A percentile compares a stretch with the other conserved stretches of the same genome.
These are phyloP conservation scores for Hassar affinis DNA, from an alignment of 2,113 vertebrate species.

Conservation along the genomic window DNA sequence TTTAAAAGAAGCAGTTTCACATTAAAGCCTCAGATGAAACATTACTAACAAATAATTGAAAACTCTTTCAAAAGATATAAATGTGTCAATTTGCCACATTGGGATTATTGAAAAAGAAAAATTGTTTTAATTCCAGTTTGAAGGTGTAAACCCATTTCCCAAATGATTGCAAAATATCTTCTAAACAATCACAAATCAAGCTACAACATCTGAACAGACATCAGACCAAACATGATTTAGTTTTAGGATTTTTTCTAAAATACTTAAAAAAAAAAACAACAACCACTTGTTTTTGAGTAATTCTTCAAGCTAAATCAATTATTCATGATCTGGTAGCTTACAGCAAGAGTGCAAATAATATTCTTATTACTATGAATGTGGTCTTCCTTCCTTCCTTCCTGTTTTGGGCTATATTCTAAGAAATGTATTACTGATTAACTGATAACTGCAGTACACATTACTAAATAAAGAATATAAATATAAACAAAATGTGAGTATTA, in stretches of 20 bases:
- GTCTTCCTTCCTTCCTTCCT: background rate
- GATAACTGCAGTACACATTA: background rate
- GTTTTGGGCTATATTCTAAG: background rate
- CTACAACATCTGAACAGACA: background rate
- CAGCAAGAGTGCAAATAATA: background rate
- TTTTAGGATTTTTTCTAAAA: background rate
- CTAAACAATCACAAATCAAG: background rate
- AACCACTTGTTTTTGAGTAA: too few relatives aligned
- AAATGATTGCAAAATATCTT: background rate
- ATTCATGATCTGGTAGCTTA: background rate
- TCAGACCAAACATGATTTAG: background rate
- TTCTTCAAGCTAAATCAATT: too few relatives aligned
- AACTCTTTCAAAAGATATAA: background rate
- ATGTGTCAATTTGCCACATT: background rate
- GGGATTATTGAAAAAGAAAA: background rate
- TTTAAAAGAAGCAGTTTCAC: background rate
- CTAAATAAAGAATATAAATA: background rate
- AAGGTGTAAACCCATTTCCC: background rate
- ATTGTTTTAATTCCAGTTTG: background rate
- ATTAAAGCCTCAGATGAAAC: background rate
- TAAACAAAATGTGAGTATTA: too few relatives aligned
- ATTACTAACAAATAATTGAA: background rate
- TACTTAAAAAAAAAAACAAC: too few relatives aligned
- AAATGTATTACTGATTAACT: too few relatives aligned
- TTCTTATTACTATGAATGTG: background rate